These are phyloP conservation scores for Takifugu bimaculatus DNA, from an alignment of 2,113 vertebrate genomes.

Conservation along the genomic window DNA sequence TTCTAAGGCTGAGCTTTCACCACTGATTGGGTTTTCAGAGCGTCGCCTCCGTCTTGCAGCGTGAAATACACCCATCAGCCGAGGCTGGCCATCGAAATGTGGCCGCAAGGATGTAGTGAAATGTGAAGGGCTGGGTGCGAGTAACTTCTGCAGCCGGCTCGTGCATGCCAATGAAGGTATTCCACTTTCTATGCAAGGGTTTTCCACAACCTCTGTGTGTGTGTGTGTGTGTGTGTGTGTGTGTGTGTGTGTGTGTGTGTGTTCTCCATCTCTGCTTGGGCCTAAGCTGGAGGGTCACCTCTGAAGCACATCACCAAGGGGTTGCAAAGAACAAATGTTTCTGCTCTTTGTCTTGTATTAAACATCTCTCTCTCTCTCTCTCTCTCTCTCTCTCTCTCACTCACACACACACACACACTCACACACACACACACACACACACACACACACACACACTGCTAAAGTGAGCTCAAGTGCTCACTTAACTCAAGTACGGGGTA, in stretches of 20 bases:
- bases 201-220: slow-evolving; percentile 28
- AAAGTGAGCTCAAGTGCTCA: too few relatives aligned
- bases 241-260: background rate
- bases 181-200: slow-evolving; percentile 62
- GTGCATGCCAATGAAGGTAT: slow-evolving; percentile 71
- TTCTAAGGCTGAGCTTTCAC: background rate
- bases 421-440: background rate
- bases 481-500: too few relatives aligned
- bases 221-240: slow-evolving; percentile 12
- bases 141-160: slow-evolving; percentile 42
- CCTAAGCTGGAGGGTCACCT: slow-evolving; percentile 61
- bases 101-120: slow-evolving; percentile 17
- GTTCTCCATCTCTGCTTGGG: slow-evolving; percentile 61
- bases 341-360: background rate
- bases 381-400: too few relatives aligned
- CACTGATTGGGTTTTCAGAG: background rate
- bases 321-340: background rate
- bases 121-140: slow-evolving; percentile 49
- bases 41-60: background rate
- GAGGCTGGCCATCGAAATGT: background rate
- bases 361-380: background rate
- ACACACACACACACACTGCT: background rate
- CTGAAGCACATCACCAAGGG: slow-evolving; percentile 25
- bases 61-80: background rate
- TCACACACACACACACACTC: background rate